Conservation (phyloP, 2,888 invertebrate genomes). For the Chrysomela aeneicollis region DNA sequence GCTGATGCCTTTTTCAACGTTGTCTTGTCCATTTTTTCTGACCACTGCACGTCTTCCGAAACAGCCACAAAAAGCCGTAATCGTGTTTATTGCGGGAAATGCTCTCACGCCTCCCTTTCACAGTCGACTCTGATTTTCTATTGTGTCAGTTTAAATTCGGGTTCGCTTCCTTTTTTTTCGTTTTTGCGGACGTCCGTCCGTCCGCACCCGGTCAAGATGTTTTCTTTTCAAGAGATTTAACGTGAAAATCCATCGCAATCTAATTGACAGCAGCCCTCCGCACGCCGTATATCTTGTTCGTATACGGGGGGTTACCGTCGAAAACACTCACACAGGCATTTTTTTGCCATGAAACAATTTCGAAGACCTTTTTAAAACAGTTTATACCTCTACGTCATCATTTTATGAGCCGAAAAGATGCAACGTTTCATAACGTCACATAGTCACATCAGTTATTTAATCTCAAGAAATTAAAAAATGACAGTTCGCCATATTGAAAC, state of each 20-base stretch:
- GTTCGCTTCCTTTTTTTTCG: slow-evolving; percentile 26
- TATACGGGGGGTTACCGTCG: no score
- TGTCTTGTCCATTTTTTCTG: background rate
- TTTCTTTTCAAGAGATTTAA: slow-evolving; percentile 36
- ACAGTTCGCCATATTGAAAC: no score
- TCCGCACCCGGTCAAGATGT: slow-evolving; percentile 37
- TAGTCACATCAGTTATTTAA: no score
- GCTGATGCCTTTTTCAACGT: no score
- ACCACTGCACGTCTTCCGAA: slow-evolving; percentile 9
- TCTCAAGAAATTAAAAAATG: no score
- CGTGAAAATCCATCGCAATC: slow-evolving; percentile 34
- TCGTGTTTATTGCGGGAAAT: slow-evolving; percentile 45
- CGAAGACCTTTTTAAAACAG: no score
- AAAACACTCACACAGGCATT: no score
- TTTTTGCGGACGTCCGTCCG: slow-evolving; percentile 29
- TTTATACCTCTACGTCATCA: no score
- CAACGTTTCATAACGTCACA: no score
- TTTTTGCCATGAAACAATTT: no score
- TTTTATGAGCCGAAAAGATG: no score
- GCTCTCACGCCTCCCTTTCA: slow-evolving; percentile 17
- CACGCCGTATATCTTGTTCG: background rate
- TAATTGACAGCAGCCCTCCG: slow-evolving; percentile 36
- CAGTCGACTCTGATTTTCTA: slow-evolving; percentile 48
- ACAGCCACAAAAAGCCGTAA: slow-evolving; percentile 25
- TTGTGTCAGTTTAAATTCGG: slow-evolving; percentile 47